A percentile compares a stretch with the other conserved stretches of the same genome.
phyloP scores from a whole-genome alignment of 2,113 vertebrate species.

The Halcyon senegalensis region DNA sequence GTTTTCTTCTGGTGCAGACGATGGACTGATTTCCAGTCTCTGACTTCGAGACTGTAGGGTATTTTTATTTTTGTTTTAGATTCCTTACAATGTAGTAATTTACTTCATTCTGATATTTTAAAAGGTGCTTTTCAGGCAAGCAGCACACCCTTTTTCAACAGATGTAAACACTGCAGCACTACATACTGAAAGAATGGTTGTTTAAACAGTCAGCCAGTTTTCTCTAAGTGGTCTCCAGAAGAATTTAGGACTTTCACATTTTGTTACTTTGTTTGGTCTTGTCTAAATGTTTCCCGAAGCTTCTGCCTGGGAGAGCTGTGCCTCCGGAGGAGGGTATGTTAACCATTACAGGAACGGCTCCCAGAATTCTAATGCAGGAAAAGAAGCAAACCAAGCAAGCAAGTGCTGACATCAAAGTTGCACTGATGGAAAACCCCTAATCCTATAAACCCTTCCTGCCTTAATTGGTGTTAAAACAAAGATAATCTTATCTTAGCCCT shows the following conservation, averaged over 20 bases:
- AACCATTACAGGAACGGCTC: neutral
- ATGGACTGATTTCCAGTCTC: neutral
- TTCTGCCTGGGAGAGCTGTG: conserved; percentile 1
- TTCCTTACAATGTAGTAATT: neutral
- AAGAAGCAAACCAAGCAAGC: neutral
- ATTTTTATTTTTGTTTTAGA: neutral
- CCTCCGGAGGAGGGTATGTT: neutral
- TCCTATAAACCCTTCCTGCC: conserved; percentile 59
- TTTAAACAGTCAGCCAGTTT: neutral
- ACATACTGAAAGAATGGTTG: rapidly evolving
- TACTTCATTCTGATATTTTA: neutral
- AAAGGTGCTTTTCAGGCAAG: neutral
- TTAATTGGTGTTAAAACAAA: conserved; percentile 71
- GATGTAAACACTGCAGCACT: neutral
- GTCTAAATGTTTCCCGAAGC: conserved; percentile 34
- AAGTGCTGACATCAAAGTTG: conserved; percentile 56
- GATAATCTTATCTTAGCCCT: conserved; percentile 67
- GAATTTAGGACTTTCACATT: neutral
- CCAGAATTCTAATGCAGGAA: neutral
- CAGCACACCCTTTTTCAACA: neutral
- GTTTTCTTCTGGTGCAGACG: neutral
- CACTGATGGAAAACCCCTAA: conserved; percentile 45
- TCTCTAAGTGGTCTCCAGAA: neutral
- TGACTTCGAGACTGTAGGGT: neutral
- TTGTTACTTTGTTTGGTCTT: conserved; percentile 48